Evolutionary conservation across 1,140 invertebrate genomes (phyloP), one percentile per base, ranked within the genome.

Genomic region (Papilio polytes): DNA sequence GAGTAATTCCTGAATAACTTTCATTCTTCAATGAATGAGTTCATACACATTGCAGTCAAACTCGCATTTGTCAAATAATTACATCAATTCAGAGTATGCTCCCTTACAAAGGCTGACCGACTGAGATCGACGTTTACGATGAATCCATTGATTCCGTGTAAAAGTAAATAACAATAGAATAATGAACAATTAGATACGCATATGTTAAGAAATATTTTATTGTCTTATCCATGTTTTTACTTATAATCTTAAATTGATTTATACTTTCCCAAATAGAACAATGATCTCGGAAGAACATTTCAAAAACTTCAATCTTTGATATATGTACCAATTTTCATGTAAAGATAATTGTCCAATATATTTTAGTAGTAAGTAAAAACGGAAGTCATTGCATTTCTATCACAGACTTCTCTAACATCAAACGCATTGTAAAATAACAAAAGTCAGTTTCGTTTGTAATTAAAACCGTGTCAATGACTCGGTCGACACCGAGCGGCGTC

Each of bases 381-480:
- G n/a, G n/a, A 56, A 56, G 53, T 56, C n/a, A 20, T 8, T 20
- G n/a, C 53, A 20, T 56, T 1, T 56, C 22, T 31, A 36, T 7
- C 1, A 20, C 10, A 73, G 9, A 20, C 18, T 73, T 46, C 70
- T 73, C 72, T 8, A 12, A 73, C 36, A 73, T 41, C 2, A 41
- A 8, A 74, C 1, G n/a, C 6, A 70, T 74, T 41, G 20, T 44
- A 20, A 74, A 22, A 46, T 74, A 74, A 41, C 18, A 74, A 70
- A 70, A 70, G 13, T 70, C 22, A 31, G 26, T 70, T 70, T 74
- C 20, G 9, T 74, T 48, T 51, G 44, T 51, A 76, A 76, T 76
- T 76, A 48, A 76, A 76, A 76, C 74, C 13, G 22, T 76, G 74
- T 76, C 74, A 76, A 22, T 76, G 74, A 51, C 74, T 76, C 74